Conservation (phyloP, 2,888 invertebrate genomes). For the Dasypogon diadema region DNA sequence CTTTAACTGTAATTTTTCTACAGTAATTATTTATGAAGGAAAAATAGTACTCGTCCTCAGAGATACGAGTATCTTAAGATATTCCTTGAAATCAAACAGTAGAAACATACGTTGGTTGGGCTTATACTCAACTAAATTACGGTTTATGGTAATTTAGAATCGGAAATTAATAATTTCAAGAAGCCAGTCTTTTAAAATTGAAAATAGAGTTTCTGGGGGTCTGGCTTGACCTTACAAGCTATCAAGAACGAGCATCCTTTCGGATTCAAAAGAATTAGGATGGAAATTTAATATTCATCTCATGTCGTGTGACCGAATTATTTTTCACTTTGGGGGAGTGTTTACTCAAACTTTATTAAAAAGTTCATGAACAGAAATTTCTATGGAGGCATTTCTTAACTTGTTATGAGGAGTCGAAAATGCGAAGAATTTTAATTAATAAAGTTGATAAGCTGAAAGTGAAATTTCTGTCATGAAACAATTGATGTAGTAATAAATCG, state of each 20-base stretch:
- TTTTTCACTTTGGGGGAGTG: not conserved
- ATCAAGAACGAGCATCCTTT: no score
- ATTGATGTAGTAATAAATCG: not conserved
- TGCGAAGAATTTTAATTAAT: not conserved
- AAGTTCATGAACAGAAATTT: not conserved
- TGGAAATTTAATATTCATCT: not conserved
- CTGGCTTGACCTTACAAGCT: no score
- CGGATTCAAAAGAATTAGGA: no score
- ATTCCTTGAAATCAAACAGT: no score
- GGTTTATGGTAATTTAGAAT: no score
- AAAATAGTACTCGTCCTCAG: not conserved
- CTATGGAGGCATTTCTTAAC: not conserved
- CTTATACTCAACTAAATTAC: no score
- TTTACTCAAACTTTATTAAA: not conserved
- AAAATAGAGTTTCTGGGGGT: no score
- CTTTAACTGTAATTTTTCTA: no score
- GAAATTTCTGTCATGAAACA: not conserved
- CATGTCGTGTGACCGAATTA: not conserved
- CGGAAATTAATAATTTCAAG: no score
- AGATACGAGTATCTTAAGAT: not conserved
- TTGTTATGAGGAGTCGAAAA: not conserved
- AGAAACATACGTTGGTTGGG: no score
- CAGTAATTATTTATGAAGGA: no score
- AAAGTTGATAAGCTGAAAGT: not conserved
- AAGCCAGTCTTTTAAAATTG: no score